These are phyloP conservation scores for Myotis davidii DNA, from an alignment of 2,113 vertebrate species.

Conservation along the genomic window DNA sequence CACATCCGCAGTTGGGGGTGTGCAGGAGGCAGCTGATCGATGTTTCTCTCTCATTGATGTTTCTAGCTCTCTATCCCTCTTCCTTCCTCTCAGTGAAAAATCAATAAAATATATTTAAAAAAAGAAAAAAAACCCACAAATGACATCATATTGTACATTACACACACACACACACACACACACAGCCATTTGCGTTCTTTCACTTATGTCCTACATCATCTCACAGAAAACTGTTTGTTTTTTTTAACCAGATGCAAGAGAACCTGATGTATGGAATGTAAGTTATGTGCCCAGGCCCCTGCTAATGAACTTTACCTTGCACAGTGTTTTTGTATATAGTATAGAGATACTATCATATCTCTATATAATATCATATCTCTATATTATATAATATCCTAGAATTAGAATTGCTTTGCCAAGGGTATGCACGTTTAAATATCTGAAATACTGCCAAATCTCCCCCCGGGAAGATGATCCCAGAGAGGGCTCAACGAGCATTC, in stretches of 20 bases:
- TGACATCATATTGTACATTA: not conserved
- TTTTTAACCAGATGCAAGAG: not conserved
- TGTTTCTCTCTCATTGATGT: too few relatives aligned
- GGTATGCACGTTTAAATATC: not conserved
- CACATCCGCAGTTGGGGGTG: too few relatives aligned
- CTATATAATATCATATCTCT: too few relatives aligned
- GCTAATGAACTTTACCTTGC: slow-evolving; percentile 5
- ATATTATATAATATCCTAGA: not conserved
- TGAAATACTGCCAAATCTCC: not conserved
- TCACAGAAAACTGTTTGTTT: not conserved
- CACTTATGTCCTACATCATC: not conserved
- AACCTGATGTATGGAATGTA: not conserved
- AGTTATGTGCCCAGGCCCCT: not conserved
- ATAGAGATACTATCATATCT: not conserved
- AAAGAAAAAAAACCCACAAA: not conserved
- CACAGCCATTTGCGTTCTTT: not conserved
- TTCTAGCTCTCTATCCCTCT: too few relatives aligned
- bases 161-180: not conserved
- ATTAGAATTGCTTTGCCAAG: not conserved
- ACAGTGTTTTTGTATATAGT: not conserved
- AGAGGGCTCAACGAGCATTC: not conserved
- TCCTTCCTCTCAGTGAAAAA: too few relatives aligned
- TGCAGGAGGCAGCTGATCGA: too few relatives aligned
- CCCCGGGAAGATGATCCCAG: not conserved
- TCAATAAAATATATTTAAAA: too few relatives aligned